A percentile compares a stretch with the other conserved stretches of the same genome.
These are phyloP conservation scores for Xenopus borealis DNA, from an alignment of 2,113 vertebrate species.

Conservation along the genomic window DNA sequence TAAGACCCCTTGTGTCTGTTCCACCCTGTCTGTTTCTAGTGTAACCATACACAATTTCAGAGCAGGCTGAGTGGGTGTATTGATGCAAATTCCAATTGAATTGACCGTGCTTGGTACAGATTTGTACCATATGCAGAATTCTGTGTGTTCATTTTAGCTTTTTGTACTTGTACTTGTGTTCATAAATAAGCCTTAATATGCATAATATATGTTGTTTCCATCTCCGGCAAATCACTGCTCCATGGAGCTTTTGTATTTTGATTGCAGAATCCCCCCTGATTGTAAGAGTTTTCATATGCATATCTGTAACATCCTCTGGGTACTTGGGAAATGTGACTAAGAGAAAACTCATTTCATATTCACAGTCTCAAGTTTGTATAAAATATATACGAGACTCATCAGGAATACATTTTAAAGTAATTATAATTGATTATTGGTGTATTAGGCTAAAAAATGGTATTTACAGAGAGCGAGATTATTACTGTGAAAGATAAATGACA, in stretches of 20 bases:
- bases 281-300: slow-evolving; percentile 29
- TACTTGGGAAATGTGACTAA: neutral
- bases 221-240: neutral
- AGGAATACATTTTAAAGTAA: slow-evolving; percentile 31
- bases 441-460: slow-evolving; percentile 2
- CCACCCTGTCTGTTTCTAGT: too few species aligned
- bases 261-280: slow-evolving; percentile 6
- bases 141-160: too few species aligned
- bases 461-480: slow-evolving; percentile 20
- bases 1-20: too few species aligned
- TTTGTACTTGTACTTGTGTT: too few species aligned
- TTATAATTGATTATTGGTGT: slow-evolving; percentile 27
- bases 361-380: slow-evolving; percentile 17
- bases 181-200: neutral
- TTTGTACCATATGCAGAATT: too few species aligned
- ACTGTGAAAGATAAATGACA: slow-evolving; percentile 7
- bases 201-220: slow-evolving; percentile 15
- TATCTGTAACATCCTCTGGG: slow-evolving; percentile 27
- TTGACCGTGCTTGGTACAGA: too few species aligned
- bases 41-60: too few species aligned
- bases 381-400: slow-evolving; percentile 13
- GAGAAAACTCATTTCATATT: slow-evolving; percentile 23
- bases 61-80: too few species aligned
- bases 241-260: slow-evolving; percentile 11
- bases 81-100: too few species aligned